Evolutionary conservation across 2,888 invertebrate species (phyloP).

Genomic region (Apamea sordens): DNA sequence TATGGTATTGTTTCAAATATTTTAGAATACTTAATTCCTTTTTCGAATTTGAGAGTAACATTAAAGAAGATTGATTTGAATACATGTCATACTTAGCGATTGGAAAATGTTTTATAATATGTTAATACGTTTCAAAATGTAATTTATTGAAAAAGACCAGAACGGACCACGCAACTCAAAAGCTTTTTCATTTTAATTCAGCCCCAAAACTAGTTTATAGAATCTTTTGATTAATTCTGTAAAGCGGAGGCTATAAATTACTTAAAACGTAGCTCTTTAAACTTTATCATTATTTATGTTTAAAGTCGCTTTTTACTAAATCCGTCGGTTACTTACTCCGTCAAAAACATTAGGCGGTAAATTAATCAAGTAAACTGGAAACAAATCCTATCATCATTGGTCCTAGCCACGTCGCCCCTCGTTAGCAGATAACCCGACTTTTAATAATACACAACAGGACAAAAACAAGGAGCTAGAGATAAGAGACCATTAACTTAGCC

Average conservation of each 20-base stretch:
- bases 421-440: conserved; percentile 81
- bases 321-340: conserved; percentile 40
- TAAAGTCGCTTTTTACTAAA: conserved; percentile 36
- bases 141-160: conserved; percentile 36
- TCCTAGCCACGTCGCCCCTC: conserved; percentile 75
- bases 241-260: conserved; percentile 45
- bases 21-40: conserved; percentile 45
- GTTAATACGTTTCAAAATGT: conserved; percentile 25
- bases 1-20: conserved; percentile 36
- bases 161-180: conserved; percentile 6
- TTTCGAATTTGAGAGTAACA: conserved; percentile 20
- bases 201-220: conserved; percentile 13
- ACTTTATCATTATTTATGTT: conserved; percentile 51
- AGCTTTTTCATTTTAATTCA: conserved; percentile 17
- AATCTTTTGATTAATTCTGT: conserved; percentile 27
- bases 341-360: conserved; percentile 68
- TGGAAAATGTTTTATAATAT: conserved; percentile 40
- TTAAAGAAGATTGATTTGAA: conserved; percentile 47
- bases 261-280: conserved; percentile 38
- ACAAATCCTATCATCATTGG: conserved; percentile 68
- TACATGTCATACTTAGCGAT: conserved; percentile 42
- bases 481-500: conserved; percentile 84
- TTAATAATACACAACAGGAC: conserved; percentile 84
- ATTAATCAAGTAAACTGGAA: conserved; percentile 71
- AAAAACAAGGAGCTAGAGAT: conserved; percentile 82